Evolutionary conservation across 2,888 invertebrate genomes (phyloP), one percentile per base, ranked within the genome.

Genomic region (Hesperia comma): DNA sequence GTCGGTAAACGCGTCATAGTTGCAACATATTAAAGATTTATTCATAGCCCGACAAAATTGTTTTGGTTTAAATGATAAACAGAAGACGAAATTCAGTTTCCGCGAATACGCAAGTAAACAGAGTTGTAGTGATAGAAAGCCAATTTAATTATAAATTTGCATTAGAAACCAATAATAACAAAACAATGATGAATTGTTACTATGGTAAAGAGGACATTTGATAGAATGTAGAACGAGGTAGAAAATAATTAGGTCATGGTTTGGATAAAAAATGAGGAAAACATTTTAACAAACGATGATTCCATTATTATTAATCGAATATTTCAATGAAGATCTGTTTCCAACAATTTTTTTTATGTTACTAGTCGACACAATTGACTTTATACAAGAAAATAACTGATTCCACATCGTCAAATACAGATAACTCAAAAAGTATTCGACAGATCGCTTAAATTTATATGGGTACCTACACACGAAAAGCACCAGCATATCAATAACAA

Each of bases 11-110:
- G 55, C 21, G 57, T 57, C 46, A 32, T 41, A 33, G 40, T 57
- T 19, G 51, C 41, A 51, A 57, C 57, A 58, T 51, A 51, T 21
- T 51, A 21, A 12, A 40, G 26, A 49, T 68, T 69, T 67, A 70
- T 68, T 68, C 55, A 49, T 61, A 17, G 51, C 51, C 40, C 32
- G 19, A 46, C 37, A 51, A 17, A 17, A 57, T 26, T 64, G 40
- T 64, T 53, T 49, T 40, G 51, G 51, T 53, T 58, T 51, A 37
- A 21, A 40, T n/a, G 0, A 43, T 8, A 56, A 56, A 63, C 33
- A 63, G 49, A 46, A 46, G 37, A 12, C 37, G 8, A 37, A 37
- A 10, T 37, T 37, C 37, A 37, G 37, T 37, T 37, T 37, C 37
- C 12, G 10, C 37, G 37, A 12, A 12, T 0, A 37, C 37, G 15